A percentile compares a stretch with the other conserved stretches of the same genome.
Conservation (phyloP, 2,797 vertebrate genomes). For the Pangasius larnaudii region DNA sequence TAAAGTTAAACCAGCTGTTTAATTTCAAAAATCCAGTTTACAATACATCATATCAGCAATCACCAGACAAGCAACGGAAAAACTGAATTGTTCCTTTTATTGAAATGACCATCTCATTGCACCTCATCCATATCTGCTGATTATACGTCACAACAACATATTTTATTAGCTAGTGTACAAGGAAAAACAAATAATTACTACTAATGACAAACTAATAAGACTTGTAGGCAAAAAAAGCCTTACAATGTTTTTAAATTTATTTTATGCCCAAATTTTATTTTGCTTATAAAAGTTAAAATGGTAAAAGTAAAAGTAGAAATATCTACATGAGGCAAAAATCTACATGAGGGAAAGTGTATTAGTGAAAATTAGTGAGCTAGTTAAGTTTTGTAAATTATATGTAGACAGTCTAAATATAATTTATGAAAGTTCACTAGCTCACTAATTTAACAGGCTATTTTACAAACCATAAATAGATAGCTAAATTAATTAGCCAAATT, state of each 20-base stretch:
- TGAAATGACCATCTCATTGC: not conserved
- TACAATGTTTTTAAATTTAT: not conserved
- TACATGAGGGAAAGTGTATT: not conserved
- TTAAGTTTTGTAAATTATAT: too few species aligned
- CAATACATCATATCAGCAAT: not conserved
- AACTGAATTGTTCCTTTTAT: not conserved
- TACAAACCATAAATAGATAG: not conserved
- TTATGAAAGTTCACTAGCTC: too few species aligned
- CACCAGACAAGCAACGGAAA: not conserved
- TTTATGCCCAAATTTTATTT: not conserved
- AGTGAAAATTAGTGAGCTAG: not conserved
- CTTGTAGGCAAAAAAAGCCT: not conserved
- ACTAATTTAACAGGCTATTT: not conserved
- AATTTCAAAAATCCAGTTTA: not conserved
- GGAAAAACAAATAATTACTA: not conserved
- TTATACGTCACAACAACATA: not conserved
- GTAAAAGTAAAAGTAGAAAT: not conserved
- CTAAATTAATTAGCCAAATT: not conserved
- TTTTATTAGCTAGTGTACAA: not conserved
- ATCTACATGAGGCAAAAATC: not conserved
- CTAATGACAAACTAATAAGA: not conserved
- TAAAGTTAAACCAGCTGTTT: not conserved
- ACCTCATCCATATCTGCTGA: not conserved
- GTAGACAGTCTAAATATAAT: not conserved
- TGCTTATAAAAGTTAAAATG: not conserved